These are phyloP conservation scores for Anastatus disparis DNA, from an alignment of 1,140 invertebrate genomes.

Conservation along the genomic window DNA sequence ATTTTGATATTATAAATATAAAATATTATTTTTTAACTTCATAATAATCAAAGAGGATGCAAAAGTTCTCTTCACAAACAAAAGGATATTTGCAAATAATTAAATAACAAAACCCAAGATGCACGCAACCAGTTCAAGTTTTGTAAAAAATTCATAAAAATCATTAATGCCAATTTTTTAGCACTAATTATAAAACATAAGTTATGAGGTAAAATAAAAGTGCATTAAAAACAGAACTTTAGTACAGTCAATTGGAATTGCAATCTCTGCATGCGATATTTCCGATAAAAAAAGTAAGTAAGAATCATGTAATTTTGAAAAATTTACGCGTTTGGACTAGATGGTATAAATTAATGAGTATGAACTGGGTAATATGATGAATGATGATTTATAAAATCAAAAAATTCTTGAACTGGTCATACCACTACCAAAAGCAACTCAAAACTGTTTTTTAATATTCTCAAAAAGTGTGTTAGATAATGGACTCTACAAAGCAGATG, in stretches of 20 bases:
- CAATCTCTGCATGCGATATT: slow-evolving; percentile 8
- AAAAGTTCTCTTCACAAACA: slow-evolving; percentile 46
- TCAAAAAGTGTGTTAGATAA: slow-evolving; percentile 23
- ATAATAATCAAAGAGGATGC: slow-evolving; percentile 37
- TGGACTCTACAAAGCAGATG: slow-evolving; percentile 48
- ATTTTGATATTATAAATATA: not conserved
- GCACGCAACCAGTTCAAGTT: slow-evolving; percentile 50
- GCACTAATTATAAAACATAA: no score
- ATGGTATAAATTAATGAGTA: not conserved
- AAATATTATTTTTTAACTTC: not conserved
- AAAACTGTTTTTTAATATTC: slow-evolving; percentile 37
- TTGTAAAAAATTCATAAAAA: no score
- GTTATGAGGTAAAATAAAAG: no score
- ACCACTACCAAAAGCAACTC: slow-evolving; percentile 33
- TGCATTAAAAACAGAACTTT: not conserved
- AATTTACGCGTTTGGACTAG: not conserved
- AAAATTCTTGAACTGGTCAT: slow-evolving; percentile 40
- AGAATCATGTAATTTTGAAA: not conserved
- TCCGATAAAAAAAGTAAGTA: not conserved
- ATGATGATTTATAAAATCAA: slow-evolving; percentile 11
- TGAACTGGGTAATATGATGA: slow-evolving; percentile 2
- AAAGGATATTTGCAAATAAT: slow-evolving; percentile 37
- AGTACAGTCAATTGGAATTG: slow-evolving; percentile 7
- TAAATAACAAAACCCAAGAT: slow-evolving; percentile 38
- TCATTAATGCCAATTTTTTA: no score